Conservation (phyloP, 2,888 invertebrate species). For the Pammene fasciana region DNA sequence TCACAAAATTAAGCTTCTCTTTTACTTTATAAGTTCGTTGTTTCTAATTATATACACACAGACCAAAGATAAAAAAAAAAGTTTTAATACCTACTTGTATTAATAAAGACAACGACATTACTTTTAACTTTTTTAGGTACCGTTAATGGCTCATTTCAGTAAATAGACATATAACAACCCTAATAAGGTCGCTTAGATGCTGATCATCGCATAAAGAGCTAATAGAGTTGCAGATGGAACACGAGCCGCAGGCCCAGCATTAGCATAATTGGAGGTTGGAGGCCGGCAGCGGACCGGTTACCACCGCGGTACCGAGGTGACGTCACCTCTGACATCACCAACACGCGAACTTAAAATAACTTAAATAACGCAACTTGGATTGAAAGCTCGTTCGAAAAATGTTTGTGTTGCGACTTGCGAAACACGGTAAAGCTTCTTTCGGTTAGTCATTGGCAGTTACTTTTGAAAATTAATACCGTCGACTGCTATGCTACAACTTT, state of each 20-base stretch:
- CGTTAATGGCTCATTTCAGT: background rate
- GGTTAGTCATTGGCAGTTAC: background rate
- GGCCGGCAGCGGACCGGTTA: constrained; percentile 71
- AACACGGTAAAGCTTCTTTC: constrained; percentile 13
- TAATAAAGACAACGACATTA: no score
- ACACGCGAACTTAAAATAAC: constrained; percentile 39
- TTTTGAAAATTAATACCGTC: constrained; percentile 7
- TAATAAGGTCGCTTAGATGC: constrained; percentile 25
- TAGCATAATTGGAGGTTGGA: constrained; percentile 81
- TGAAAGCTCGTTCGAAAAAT: constrained; percentile 9
- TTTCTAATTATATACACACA: no score
- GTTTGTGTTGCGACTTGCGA: background rate
- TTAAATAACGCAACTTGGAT: constrained; percentile 23
- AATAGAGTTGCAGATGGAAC: constrained; percentile 48
- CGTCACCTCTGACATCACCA: constrained; percentile 76
- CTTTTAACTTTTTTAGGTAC: no score
- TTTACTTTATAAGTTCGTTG: no score
- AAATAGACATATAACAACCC: background rate
- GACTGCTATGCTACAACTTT: no score
- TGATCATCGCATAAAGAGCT: constrained; percentile 40
- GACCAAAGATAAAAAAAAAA: no score
- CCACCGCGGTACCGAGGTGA: constrained; percentile 62
- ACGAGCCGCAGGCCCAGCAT: constrained; percentile 57
- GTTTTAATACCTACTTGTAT: no score
- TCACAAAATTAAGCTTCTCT: no score